Base-by-base conservation (phyloP, 2,888 invertebrate genomes). In the Microctonus brassicae region DNA sequence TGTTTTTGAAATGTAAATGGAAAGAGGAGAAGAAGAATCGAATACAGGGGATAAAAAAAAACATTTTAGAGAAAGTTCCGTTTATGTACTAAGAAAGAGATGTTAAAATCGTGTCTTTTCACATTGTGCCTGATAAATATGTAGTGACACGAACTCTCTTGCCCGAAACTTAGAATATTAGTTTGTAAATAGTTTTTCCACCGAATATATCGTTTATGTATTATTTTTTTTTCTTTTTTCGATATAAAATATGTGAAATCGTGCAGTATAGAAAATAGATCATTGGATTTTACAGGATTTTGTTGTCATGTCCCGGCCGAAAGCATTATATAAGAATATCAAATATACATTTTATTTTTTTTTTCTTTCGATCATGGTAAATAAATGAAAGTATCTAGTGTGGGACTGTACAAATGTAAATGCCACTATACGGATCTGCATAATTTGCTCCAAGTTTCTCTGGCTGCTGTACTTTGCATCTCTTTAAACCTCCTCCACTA, bases 361-460 rank as follows among this genome's bases (percentile, higher is more conserved):
- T 10, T n/a, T n/a, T 53, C 3, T 20, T 74, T 79, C 81, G 81
- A 78, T 77, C 80, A 79, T 80, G 79, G 75, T 80, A 80, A 82
- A 76, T 73, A 78, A 81, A 82, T 79, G 83, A 84, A 84, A 84
- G 83, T 82, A 75, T 29, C 57, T 29, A 57, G 57, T 57, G 29
- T 66, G 55, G 34, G 55, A 55, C 63, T 63, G 55, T 53, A 66
- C 76, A 75, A 78, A 81, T 82, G 82, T 77, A 82, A 82, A 82
- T 82, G 71, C 61, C 65, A 62, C 33, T 62, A 26, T 29, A 26
- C 26, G 34, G 74, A 82, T 83, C 80, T 81, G 80, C 81, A 84
- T 83, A 83, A 83, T 83, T 81, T 74, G 75, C 77, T 73, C 68
- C 68, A 73, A 80, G 78, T 80, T 82, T 83, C 80, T 81, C 80